A percentile compares a stretch with the other conserved stretches of the same genome.
Conservation (phyloP, 2,113 vertebrate genomes). For the Cyprinodon tularosa region DNA sequence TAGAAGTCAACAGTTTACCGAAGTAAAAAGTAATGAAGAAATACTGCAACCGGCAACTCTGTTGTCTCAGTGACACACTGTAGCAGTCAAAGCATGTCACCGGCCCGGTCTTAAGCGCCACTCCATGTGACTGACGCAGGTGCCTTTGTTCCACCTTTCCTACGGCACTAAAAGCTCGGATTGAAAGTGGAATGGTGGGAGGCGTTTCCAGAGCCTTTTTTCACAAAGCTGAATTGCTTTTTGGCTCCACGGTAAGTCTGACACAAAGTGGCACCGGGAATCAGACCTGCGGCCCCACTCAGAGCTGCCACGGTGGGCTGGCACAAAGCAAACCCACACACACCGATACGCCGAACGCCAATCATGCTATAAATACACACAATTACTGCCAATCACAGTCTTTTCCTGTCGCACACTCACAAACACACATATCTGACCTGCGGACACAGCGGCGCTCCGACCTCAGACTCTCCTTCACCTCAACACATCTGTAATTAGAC, state of each 20-base stretch:
- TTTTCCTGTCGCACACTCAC: constrained; percentile 7
- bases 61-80: constrained; percentile 28
- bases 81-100: constrained; percentile 40
- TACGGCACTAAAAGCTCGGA: constrained; percentile 64
- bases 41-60: constrained; percentile 39
- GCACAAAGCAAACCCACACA: constrained; percentile 32
- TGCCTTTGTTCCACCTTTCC: constrained; percentile 50
- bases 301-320: constrained; percentile 56
- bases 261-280: constrained; percentile 69
- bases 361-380: constrained; percentile 48
- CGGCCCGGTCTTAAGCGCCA: constrained; percentile 48
- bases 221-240: constrained; percentile 59
- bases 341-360: constrained; percentile 33
- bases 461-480: constrained; percentile 58
- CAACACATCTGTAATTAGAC: constrained; percentile 63
- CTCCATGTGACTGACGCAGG: constrained; percentile 45
- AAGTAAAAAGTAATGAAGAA: constrained; percentile 6
- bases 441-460: constrained; percentile 28
- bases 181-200: constrained; percentile 55
- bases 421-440: constrained; percentile 2
- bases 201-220: constrained; percentile 57
- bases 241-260: constrained; percentile 65
- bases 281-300: constrained; percentile 56
- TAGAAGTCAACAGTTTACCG: neutral
- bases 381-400: constrained; percentile 59